Evolutionary conservation across 2,113 vertebrate species (phyloP).

Genomic region (Aegotheles bennettii): DNA sequence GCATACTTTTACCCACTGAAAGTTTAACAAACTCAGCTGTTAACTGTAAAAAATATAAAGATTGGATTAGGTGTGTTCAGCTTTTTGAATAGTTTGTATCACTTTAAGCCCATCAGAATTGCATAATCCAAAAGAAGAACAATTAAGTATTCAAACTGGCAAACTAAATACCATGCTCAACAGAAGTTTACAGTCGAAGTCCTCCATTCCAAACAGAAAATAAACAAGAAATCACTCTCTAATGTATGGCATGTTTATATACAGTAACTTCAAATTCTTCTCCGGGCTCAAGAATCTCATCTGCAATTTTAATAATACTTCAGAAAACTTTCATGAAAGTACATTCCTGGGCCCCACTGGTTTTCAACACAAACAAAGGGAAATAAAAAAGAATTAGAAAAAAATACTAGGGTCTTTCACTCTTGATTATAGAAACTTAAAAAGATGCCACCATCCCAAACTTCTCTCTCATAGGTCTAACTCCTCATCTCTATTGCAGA

Average conservation of each 20-base stretch:
- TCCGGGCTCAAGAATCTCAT: background rate
- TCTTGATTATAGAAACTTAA: background rate
- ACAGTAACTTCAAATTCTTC: background rate
- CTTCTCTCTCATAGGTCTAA: background rate
- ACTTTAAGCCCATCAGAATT: background rate
- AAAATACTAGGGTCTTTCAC: background rate
- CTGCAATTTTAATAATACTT: background rate
- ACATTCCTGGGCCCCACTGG: background rate
- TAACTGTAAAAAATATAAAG: background rate
- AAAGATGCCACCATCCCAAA: background rate
- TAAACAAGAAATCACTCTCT: background rate
- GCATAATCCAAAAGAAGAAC: background rate
- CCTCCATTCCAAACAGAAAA: slow-evolving; percentile 23
- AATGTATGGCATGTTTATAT: background rate
- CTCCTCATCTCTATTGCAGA: background rate
- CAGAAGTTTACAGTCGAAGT: slow-evolving; percentile 1
- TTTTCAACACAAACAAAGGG: background rate
- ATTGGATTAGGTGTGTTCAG: background rate
- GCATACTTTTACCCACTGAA: background rate
- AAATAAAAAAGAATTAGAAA: background rate
- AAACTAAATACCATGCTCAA: slow-evolving; percentile 1
- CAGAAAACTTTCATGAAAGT: background rate
- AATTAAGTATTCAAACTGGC: background rate
- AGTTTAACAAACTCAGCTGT: background rate
- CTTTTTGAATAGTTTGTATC: background rate